These are phyloP conservation scores for human DNA, from an alignment of 2,113 vertebrate species.

Conservation along the genomic window DNA sequence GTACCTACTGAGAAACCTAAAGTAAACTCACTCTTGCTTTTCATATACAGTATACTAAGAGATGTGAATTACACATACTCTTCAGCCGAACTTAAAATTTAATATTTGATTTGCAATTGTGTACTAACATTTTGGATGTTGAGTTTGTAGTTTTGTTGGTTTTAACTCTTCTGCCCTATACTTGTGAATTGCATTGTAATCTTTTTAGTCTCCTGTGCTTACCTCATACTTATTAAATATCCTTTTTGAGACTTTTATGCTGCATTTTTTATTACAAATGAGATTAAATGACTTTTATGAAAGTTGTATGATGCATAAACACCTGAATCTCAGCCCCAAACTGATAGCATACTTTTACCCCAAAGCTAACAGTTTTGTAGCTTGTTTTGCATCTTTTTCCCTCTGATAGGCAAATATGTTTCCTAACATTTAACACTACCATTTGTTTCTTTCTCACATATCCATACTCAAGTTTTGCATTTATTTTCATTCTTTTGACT, in stretches of 20 bases:
- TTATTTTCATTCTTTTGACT: conserved; percentile 24
- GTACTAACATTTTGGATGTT: conserved; percentile 24
- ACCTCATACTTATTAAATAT: neutral
- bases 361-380: neutral
- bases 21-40: neutral
- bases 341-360: neutral
- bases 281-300: neutral
- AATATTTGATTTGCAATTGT: neutral
- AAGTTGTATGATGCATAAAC: neutral
- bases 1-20: neutral
- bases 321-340: neutral
- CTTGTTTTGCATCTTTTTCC: neutral
- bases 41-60: neutral
- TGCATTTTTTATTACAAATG: neutral
- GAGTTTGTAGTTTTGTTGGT: neutral
- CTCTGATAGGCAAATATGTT: neutral
- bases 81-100: conserved; percentile 20
- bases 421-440: neutral
- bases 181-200: conserved; percentile 6
- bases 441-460: neutral
- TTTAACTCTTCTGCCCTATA: neutral
- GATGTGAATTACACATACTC: neutral
- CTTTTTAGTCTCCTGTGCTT: neutral
- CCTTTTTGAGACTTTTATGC: neutral
- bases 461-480: neutral